Percentiles rank a stretch among this genome's conserved stretches.
phyloP scores from a whole-genome alignment of 2,888 invertebrate species.

The Melanargia galathea region DNA sequence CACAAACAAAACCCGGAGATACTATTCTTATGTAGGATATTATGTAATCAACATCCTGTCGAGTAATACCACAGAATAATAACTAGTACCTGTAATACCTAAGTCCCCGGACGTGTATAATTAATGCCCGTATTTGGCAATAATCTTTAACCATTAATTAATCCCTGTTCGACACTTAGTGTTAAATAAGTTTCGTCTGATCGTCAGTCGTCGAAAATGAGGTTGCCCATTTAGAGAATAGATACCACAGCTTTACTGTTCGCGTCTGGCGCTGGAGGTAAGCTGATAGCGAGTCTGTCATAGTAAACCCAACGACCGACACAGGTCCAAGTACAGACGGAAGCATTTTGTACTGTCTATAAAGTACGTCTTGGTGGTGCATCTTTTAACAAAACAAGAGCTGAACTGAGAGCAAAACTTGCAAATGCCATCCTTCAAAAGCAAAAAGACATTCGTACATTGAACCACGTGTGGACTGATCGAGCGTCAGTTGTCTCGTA shows the following conservation, averaged over 20 bases:
- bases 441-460: not conserved
- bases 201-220: not conserved
- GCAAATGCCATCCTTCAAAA: not conserved
- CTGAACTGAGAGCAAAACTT: not conserved
- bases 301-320: slow-evolving; percentile 5
- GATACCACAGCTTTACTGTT: not conserved
- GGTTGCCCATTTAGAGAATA: slow-evolving; percentile 1
- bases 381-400: not conserved
- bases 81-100: too few species aligned
- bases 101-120: too few species aligned
- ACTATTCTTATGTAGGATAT: too few species aligned
- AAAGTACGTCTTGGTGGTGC: not conserved
- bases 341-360: slow-evolving; percentile 16
- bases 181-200: not conserved
- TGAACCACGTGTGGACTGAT: not conserved
- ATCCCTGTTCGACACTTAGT: too few species aligned
- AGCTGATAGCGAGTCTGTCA: slow-evolving; percentile 22
- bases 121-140: too few species aligned
- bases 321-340: slow-evolving; percentile 3
- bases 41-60: too few species aligned
- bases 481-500: not conserved
- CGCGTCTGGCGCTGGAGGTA: slow-evolving; percentile 19
- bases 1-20: too few species aligned
- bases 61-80: too few species aligned
- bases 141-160: too few species aligned